Evolutionary conservation across 1,140 invertebrate species (phyloP).

Genomic region (Cheumatopsyche charites): DNA sequence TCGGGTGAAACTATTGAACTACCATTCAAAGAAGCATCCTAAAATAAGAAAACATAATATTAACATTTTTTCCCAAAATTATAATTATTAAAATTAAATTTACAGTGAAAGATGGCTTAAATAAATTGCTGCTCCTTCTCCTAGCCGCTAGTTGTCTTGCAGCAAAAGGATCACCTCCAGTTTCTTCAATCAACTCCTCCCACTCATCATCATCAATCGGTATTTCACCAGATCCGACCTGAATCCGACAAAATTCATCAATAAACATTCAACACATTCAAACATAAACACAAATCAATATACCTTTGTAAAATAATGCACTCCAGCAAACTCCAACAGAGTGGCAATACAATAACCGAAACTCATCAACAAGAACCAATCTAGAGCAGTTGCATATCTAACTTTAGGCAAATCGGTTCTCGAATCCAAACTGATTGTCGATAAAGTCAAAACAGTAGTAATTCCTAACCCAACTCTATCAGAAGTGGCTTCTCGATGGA

Average conservation of each 20-base stretch:
- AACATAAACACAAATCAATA: background rate
- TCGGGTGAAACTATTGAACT: background rate
- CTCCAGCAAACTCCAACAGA: conserved; percentile 89
- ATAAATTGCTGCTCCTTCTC: conserved; percentile 53
- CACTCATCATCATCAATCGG: conserved; percentile 79
- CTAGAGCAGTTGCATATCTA: conserved; percentile 87
- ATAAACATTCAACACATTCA: background rate
- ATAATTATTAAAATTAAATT: background rate
- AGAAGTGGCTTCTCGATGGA: conserved; percentile 89
- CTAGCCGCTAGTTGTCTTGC: conserved; percentile 58
- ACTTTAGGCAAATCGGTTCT: conserved; percentile 91
- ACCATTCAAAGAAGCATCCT: conserved; percentile 38
- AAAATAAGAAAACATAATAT: background rate
- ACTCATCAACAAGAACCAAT: conserved; percentile 93
- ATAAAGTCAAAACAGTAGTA: conserved; percentile 89
- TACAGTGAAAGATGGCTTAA: conserved; percentile 41
- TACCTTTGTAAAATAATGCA: conserved; percentile 93
- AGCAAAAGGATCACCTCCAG: conserved; percentile 60
- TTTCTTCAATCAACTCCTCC: conserved; percentile 68
- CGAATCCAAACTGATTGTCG: conserved; percentile 90
- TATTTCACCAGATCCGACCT: conserved; percentile 81
- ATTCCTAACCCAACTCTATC: conserved; percentile 77
- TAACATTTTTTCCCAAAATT: background rate
- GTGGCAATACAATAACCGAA: conserved; percentile 94
- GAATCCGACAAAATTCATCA: background rate